Percentiles rank a stretch among this genome's conserved stretches.
These are phyloP conservation scores for Ceriagrion tenellum DNA, from an alignment of 2,888 invertebrate species.

Conservation along the genomic window DNA sequence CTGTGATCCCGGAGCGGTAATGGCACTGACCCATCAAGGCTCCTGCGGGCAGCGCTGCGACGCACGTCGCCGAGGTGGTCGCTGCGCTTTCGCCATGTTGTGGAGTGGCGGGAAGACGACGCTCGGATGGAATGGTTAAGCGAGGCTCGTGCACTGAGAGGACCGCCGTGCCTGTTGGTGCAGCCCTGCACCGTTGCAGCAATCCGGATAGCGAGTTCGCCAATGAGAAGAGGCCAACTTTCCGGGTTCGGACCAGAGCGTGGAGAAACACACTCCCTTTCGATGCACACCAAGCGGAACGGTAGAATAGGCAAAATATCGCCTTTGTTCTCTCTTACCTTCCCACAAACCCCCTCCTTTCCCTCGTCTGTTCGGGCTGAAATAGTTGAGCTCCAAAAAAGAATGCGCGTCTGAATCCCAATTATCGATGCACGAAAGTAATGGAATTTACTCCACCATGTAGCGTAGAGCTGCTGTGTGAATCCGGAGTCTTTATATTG, in stretches of 20 bases:
- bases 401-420: not conserved
- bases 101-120: not conserved
- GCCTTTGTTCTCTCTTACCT: not conserved
- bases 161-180: not conserved
- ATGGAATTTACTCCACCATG: no score
- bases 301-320: not conserved
- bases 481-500: no score
- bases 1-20: not conserved
- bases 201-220: not conserved
- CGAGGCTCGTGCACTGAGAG: not conserved
- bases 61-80: not conserved
- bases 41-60: not conserved
- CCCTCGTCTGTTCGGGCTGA: not conserved
- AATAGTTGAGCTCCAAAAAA: not conserved
- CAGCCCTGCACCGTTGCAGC: not conserved
- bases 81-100: not conserved
- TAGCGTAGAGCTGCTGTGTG: no score
- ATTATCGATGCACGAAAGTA: not conserved
- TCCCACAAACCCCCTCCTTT: not conserved
- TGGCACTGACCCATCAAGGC: not conserved
- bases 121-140: not conserved
- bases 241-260: not conserved
- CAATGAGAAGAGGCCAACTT: not conserved
- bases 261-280: not conserved
- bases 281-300: not conserved